phyloP scores from a whole-genome alignment of 2,113 vertebrate species.

The Pluvialis apricaria region DNA sequence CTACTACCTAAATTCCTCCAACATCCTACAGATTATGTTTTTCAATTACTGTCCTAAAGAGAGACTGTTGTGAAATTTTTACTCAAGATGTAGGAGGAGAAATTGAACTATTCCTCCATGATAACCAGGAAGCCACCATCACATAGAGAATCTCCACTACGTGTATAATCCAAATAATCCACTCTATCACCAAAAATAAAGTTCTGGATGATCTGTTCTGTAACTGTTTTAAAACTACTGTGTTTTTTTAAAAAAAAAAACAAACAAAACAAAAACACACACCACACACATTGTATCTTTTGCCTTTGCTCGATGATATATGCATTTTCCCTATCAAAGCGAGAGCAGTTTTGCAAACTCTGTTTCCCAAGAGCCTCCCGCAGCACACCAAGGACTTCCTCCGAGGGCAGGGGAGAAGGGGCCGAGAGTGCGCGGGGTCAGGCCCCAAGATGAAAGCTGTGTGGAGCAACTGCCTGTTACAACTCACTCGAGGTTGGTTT shows the following conservation, averaged over 20 bases:
- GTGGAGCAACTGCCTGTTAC: not conserved
- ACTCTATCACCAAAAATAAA: not conserved
- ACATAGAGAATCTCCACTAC: rapidly evolving
- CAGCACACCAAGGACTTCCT: rapidly evolving
- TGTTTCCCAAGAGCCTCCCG: rapidly evolving
- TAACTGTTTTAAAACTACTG: not conserved
- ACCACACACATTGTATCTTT: not conserved
- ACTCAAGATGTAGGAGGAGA: not conserved
- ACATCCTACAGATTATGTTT: not conserved
- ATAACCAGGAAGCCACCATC: not conserved
- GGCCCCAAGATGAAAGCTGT: not conserved
- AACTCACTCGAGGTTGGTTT: rapidly evolving
- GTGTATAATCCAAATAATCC: rapidly evolving
- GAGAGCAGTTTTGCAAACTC: not conserved
- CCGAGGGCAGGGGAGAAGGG: not conserved
- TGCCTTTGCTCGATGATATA: rapidly evolving
- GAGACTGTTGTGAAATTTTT: not conserved
- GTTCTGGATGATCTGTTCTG: not conserved
- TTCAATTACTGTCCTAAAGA: not conserved
- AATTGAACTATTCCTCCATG: not conserved
- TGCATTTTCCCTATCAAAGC: not conserved
- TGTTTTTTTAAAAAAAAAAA: not conserved
- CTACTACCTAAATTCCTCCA: not conserved
- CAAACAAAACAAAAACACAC: not conserved
- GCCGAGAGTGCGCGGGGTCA: rapidly evolving